Evolutionary conservation across 2,113 vertebrate genomes (phyloP).

Genomic region (Syngnathoides biaculeatus): DNA sequence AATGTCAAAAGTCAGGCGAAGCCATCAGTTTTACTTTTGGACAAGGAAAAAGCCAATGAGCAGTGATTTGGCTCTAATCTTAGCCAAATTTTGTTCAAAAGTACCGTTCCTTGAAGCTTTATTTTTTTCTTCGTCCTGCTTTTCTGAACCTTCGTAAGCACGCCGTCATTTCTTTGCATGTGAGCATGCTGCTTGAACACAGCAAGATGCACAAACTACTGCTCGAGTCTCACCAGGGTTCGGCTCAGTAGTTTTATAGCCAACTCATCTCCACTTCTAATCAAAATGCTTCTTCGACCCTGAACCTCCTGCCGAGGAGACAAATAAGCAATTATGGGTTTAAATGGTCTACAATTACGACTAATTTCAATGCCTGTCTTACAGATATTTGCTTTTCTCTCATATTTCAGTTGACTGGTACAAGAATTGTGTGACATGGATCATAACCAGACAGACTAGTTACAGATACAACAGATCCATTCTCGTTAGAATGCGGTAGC

Average conservation of each 20-base stretch:
- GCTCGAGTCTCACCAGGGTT: slow-evolving; percentile 33
- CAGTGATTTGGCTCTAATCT: too few species aligned
- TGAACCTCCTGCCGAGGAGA: slow-evolving; percentile 55
- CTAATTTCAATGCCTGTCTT: slow-evolving; percentile 63
- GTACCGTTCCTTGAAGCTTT: not conserved
- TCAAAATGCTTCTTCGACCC: slow-evolving; percentile 53
- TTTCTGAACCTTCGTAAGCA: slow-evolving; percentile 40
- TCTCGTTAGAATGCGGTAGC: slow-evolving; percentile 27
- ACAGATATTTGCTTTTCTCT: slow-evolving; percentile 61
- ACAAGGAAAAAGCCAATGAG: too few species aligned
- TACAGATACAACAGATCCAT: slow-evolving; percentile 46
- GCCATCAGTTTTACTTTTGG: not conserved
- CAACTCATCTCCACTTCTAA: slow-evolving; percentile 67
- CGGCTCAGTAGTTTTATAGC: slow-evolving; percentile 63
- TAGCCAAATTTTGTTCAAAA: too few species aligned
- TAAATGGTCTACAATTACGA: slow-evolving; percentile 70
- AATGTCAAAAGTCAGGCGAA: not conserved
- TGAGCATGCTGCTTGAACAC: slow-evolving; percentile 37
- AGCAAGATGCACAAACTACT: not conserved
- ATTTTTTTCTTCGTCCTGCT: slow-evolving; percentile 2
- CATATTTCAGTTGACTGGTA: slow-evolving; percentile 42
- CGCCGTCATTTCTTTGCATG: slow-evolving; percentile 34
- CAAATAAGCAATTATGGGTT: slow-evolving; percentile 68
- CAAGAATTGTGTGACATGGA: slow-evolving; percentile 40
- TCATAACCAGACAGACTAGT: slow-evolving; percentile 34